phyloP scores from a whole-genome alignment of 2,113 vertebrate genomes.

The Electrona antarctica region DNA sequence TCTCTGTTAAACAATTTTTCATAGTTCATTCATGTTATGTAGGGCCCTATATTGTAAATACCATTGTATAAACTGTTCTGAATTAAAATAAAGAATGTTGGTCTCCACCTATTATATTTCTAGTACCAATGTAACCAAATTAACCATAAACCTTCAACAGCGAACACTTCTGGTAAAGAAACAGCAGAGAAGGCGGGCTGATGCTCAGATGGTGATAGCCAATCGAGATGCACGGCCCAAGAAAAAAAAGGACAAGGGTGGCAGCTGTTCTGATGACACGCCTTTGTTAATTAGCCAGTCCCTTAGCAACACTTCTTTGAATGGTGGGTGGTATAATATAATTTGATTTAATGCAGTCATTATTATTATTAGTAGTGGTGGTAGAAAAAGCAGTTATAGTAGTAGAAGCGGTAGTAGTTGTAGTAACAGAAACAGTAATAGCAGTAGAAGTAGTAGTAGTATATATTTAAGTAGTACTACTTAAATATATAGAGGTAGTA shows the following conservation, averaged over 20 bases:
- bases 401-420: too few relatives aligned
- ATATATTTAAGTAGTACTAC: too few relatives aligned
- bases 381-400: too few relatives aligned
- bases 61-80: too few relatives aligned
- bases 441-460: too few relatives aligned
- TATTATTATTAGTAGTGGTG: neutral
- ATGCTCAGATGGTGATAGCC: constrained; percentile 77
- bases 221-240: constrained; percentile 74
- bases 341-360: neutral
- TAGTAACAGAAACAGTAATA: too few relatives aligned
- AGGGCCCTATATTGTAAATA: too few relatives aligned
- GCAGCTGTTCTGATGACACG: constrained; percentile 66
- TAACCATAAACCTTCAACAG: constrained; percentile 47
- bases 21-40: too few relatives aligned
- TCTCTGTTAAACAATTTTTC: too few relatives aligned
- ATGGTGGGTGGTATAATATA: constrained; percentile 56
- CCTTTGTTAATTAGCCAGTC: constrained; percentile 76
- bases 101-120: neutral
- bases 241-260: constrained; percentile 68
- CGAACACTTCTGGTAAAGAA: constrained; percentile 77
- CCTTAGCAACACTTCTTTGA: constrained; percentile 75
- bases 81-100: too few relatives aligned
- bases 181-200: constrained; percentile 78
- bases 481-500: too few relatives aligned
- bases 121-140: constrained; percentile 1